phyloP scores from a whole-genome alignment of 2,113 vertebrate species.

The Speoplatyrhinus poulsoni region DNA sequence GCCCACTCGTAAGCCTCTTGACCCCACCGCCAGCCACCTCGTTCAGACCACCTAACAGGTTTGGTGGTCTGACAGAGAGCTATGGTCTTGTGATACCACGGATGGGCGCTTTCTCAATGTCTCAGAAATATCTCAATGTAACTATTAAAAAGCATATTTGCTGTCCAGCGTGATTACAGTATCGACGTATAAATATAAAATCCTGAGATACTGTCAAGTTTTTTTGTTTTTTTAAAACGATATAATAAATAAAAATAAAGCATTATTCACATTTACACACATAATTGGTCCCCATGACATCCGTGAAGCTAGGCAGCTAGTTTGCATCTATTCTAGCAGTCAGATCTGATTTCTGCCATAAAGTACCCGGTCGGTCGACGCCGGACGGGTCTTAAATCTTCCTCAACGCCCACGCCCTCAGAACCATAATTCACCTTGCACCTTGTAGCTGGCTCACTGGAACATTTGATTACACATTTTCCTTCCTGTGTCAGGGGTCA shows the following conservation, averaged over 20 bases:
- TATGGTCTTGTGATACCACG: neutral
- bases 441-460: conserved; percentile 76
- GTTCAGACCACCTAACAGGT: conserved; percentile 37
- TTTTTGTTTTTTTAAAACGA: neutral
- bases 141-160: neutral
- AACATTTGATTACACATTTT: conserved; percentile 85
- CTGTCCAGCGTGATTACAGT: too few species aligned
- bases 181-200: neutral
- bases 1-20: conserved; percentile 49
- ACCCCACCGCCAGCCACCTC: conserved; percentile 13
- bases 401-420: conserved; percentile 55
- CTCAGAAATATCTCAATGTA: too few species aligned
- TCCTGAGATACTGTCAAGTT: neutral
- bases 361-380: conserved; percentile 45
- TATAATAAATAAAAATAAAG: neutral
- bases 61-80: conserved; percentile 5
- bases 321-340: neutral
- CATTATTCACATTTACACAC: neutral
- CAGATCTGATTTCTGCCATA: conserved; percentile 25
- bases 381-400: conserved; percentile 59
- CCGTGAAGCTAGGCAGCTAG: neutral
- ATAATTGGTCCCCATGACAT: neutral
- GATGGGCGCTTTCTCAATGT: neutral
- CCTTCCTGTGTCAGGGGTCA: conserved; percentile 88
- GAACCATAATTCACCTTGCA: conserved; percentile 73